Evolutionary conservation across 2,888 invertebrate species (phyloP).

Genomic region (Leucophenga maculata): DNA sequence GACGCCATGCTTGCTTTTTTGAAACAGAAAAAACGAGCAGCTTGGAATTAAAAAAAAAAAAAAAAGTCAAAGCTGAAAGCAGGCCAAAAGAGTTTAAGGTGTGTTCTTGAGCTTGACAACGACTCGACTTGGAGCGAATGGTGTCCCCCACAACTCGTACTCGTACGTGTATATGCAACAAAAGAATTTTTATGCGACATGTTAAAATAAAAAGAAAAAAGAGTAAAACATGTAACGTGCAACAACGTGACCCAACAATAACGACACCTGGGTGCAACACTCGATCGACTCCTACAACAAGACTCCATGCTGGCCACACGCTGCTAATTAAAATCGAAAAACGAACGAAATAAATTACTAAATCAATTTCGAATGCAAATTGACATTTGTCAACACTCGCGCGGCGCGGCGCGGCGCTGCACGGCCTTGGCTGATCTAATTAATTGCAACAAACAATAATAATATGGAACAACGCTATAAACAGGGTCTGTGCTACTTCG

Average conservation of each 20-base stretch:
- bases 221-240: not conserved
- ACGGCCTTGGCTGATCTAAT: not conserved
- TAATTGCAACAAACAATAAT: no score
- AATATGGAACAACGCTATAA: no score
- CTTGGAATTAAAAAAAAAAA: not conserved
- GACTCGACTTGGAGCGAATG: conserved; percentile 3
- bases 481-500: no score
- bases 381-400: conserved; percentile 49
- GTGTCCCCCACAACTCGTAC: not conserved
- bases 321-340: conserved; percentile 14
- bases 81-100: conserved; percentile 59
- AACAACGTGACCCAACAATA: not conserved
- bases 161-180: conserved; percentile 10
- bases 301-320: conserved; percentile 12
- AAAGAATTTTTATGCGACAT: conserved; percentile 25
- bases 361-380: conserved; percentile 39
- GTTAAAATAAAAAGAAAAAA: conserved; percentile 32
- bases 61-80: conserved; percentile 36
- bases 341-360: conserved; percentile 14
- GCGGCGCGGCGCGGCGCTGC: no score
- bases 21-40: not conserved
- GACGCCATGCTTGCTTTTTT: conserved; percentile 24
- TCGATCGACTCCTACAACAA: not conserved
- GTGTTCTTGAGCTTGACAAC: conserved; percentile 67
- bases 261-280: conserved; percentile 9